Evolutionary conservation across 2,113 vertebrate genomes (phyloP), one percentile per base, ranked within the genome.

Genomic region (Monopterus albus): DNA sequence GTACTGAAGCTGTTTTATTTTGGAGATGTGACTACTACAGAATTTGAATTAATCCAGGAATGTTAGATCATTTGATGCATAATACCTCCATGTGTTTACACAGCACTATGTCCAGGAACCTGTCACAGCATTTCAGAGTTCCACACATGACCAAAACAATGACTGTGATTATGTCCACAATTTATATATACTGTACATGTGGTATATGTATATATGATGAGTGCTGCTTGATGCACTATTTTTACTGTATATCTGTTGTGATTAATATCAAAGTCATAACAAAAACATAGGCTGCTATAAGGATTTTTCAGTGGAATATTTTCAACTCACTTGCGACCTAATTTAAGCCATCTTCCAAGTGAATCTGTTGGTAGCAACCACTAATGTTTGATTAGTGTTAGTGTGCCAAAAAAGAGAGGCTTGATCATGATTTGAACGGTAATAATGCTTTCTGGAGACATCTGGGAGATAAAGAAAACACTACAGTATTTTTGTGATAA

Each of bases 401-500:
- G 14, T 18, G 25, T 40, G 10, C 2, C 20, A 18, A 18, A 31
- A 15, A 38, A 15, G 18, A 35, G 20, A 21, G 0, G 6, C 25
- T 28, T n/a, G 17, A 31, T 43, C 26, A 52, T 63, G 55, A 46
- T 40, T 31, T 60, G 45, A 68, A 65, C 64, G 14, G 1, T 31
- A 39, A 70, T 66, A 3, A 9, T 11, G 13, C 3, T 49, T 53
- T 45, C 35, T 11, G 21, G 12, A 2, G 21, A 45, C 8, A 5
- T 51, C n/a, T 25, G 25, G 11, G 20, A 36, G 31, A 42, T 45
- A 46, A 42, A 40, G 1, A 15, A 40, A 26, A 55, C 1, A 7
- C 40, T 25, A 28, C 50, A 65, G 35, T 14, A 12, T 79, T 49
- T 70, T 74, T 74, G 23, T 72, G 53, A 73, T 9, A 14, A 12